These are phyloP conservation scores for Corapipo altera DNA, from an alignment of 2,113 vertebrate species.

Conservation along the genomic window DNA sequence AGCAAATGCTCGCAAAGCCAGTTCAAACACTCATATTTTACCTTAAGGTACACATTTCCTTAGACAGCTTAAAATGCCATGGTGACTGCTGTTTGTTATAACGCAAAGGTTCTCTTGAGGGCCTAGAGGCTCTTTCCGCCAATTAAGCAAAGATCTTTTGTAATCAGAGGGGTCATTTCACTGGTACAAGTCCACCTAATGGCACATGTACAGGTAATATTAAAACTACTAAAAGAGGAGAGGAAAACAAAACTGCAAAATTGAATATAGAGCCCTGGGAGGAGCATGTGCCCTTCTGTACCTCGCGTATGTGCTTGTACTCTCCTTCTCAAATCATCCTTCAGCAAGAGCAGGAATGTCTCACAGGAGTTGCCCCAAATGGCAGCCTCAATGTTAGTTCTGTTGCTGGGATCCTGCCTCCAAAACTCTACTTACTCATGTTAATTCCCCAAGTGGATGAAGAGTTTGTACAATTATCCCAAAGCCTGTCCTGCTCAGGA, in stretches of 20 bases:
- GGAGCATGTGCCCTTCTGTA: background rate
- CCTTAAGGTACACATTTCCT: background rate
- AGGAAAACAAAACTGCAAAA: background rate
- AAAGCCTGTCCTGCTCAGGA: background rate
- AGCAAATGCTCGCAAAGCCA: background rate
- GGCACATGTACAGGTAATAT: background rate
- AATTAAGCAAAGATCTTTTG: background rate
- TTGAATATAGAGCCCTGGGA: background rate
- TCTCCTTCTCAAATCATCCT: background rate
- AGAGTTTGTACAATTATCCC: background rate
- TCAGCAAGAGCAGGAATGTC: background rate
- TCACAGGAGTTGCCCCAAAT: background rate
- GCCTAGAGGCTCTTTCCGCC: background rate
- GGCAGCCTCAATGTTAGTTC: background rate
- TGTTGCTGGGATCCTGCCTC: background rate
- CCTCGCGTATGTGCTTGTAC: background rate
- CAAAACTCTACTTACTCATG: background rate
- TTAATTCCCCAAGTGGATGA: background rate
- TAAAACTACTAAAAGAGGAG: background rate
- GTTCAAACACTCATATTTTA: background rate
- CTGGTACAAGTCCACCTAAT: background rate
- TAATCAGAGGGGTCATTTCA: background rate
- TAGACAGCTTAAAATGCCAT: background rate
- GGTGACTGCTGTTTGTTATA: background rate
- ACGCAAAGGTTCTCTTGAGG: background rate